Base-by-base conservation (phyloP, 23 tunicate genomes). In the Ciona savignyi region DNA sequence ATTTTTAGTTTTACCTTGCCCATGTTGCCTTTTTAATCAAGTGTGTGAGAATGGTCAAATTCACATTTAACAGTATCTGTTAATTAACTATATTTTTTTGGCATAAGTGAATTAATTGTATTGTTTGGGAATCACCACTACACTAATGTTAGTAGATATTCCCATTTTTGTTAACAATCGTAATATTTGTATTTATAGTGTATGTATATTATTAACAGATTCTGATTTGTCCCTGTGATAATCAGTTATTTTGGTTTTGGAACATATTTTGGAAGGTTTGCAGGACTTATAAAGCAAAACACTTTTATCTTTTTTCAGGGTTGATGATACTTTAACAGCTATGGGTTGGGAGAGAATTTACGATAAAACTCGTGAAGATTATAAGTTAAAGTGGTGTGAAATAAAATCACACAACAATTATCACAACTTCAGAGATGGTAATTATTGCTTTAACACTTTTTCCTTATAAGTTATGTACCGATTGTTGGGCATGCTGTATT, bases 341-440 rank as follows among this genome's bases (percentile, higher is more conserved):
- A 60, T 83, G 26, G 97, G 97, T 15, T 90, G 97, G 97, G 90
- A 90, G 67, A 80, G 97, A 75, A 84, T 75, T 24, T 29, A 51
- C 20, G 90, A 90, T 48, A 79, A 79, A 48, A 78, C 64, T 67
- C 68, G 97, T 0, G 97, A 90, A 67, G 97, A 90, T 62, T 83
- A 77, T 62, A 90, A 84, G 60, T 51, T 90, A 29, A 80, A 81
- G 67, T 90, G 97, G 97, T 90, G 97, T 68, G 97, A 90, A 64
- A 84, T 90, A 0, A 90, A 90, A 79, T 76, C 97, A 4, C 86
- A 84, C 62, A 90, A 90, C 62, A 83, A 90, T 73, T 90, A 90
- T 82, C 75, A 79, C 90, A 75, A 72, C 62, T 90, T 90, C 69
- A 74, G 82, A 64, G 97, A 90, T 79, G 97, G 97, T 84, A 60